A percentile compares a stretch with the other conserved stretches of the same genome.
These are phyloP conservation scores for Dolomedes plantarius DNA, from an alignment of 2,888 invertebrate species.

Conservation along the genomic window DNA sequence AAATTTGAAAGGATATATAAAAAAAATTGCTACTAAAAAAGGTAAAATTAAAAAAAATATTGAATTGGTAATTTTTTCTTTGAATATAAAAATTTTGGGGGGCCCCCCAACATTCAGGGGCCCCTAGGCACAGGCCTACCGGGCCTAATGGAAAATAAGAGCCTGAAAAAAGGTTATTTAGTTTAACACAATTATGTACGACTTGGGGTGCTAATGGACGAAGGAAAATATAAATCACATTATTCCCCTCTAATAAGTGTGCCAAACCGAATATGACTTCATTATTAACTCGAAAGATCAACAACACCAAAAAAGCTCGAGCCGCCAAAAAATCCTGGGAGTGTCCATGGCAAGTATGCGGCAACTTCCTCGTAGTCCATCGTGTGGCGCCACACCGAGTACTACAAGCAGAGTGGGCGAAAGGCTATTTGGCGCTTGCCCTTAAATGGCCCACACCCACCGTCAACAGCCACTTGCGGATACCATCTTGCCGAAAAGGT, in stretches of 20 bases:
- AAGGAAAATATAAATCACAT: background rate
- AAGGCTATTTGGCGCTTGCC: slow-evolving; percentile 34
- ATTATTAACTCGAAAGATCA: slow-evolving; percentile 17
- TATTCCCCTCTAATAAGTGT: background rate
- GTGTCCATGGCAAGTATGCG: slow-evolving; percentile 21
- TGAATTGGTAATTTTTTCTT: too few species aligned
- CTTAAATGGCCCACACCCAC: slow-evolving; percentile 35
- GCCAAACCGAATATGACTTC: slow-evolving; percentile 5
- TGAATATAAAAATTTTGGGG: too few species aligned
- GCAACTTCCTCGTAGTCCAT: slow-evolving; percentile 23
- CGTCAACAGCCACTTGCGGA: background rate
- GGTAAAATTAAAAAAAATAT: too few species aligned
- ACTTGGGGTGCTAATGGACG: background rate
- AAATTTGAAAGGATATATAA: too few species aligned
- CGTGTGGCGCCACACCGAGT: slow-evolving; percentile 10
- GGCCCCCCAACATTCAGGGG: too few species aligned
- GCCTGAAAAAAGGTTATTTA: background rate
- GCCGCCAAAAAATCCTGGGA: slow-evolving; percentile 3
- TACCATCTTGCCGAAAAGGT: slow-evolving; percentile 1
- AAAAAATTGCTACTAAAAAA: too few species aligned
- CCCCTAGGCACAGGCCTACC: too few species aligned
- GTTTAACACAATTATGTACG: background rate
- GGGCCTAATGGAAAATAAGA: too few species aligned
- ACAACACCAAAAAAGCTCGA: background rate
- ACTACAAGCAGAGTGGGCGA: slow-evolving; percentile 16